A percentile compares a stretch with the other conserved stretches of the same genome.
Conservation (phyloP, 23 tunicate genomes). For the Halocynthia roretzi region DNA sequence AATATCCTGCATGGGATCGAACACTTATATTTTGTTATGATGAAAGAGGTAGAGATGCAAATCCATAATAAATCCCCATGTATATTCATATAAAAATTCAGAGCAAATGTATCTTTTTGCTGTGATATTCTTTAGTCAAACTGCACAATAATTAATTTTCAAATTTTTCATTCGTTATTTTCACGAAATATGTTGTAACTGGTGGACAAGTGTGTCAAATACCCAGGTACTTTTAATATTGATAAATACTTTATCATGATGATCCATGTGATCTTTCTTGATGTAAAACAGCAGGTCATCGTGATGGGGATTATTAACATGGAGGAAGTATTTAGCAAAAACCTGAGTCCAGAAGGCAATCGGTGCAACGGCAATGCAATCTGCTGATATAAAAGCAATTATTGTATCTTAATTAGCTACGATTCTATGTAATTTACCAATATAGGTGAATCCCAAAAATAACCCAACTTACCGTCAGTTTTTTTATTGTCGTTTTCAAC, state of each 20-base stretch:
- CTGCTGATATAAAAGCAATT: conserved; percentile 19
- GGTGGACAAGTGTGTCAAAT: no score
- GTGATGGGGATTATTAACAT: conserved; percentile 65
- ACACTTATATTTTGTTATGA: no score
- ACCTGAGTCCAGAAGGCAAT: conserved; percentile 90
- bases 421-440: background rate
- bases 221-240: no score
- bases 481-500: conserved; percentile 76
- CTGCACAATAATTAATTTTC: no score
- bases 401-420: background rate
- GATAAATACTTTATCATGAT: conserved; percentile 5
- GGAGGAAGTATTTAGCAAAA: conserved; percentile 88
- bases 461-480: conserved; percentile 42
- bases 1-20: no score
- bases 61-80: no score
- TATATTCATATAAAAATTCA: no score
- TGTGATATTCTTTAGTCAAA: no score
- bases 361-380: conserved; percentile 63
- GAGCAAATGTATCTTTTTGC: no score
- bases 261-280: conserved; percentile 4
- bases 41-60: no score
- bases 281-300: conserved; percentile 91
- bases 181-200: no score
- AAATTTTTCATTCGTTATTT: no score
- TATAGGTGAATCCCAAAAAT: background rate